phyloP scores from a whole-genome alignment of 2,888 invertebrate species.

The Choristoneura rosaceana region DNA sequence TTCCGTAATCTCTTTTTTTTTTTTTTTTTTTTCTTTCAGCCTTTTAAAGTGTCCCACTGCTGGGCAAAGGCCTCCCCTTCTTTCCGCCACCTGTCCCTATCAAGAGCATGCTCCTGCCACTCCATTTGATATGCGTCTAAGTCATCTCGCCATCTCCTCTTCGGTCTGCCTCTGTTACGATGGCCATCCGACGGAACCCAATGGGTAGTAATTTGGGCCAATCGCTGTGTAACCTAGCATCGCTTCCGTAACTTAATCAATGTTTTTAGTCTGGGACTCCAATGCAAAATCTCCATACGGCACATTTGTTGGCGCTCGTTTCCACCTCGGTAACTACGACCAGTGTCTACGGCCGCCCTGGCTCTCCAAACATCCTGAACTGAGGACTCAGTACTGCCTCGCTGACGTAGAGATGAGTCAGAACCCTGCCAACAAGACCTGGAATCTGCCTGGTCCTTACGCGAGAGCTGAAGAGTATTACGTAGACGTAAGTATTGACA shows the following conservation, averaged over 20 bases:
- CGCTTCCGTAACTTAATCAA: neutral
- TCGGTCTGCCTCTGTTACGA: too few relatives aligned
- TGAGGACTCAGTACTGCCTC: slow-evolving; percentile 58
- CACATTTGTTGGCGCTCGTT: slow-evolving; percentile 52
- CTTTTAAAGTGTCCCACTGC: too few relatives aligned
- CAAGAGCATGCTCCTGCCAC: too few relatives aligned
- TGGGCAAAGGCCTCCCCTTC: too few relatives aligned
- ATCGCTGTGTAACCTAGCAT: too few relatives aligned
- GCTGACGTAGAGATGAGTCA: slow-evolving; percentile 49
- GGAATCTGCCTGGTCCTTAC: slow-evolving; percentile 42
- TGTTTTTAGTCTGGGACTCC: slow-evolving; percentile 59
- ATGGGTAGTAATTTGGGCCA: too few relatives aligned
- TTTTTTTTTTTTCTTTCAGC: too few relatives aligned
- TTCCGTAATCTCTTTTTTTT: too few relatives aligned
- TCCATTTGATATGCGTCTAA: too few relatives aligned
- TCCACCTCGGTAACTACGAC: slow-evolving; percentile 58
- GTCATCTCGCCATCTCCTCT: too few relatives aligned
- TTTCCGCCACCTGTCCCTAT: too few relatives aligned
- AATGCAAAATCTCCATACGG: slow-evolving; percentile 56
- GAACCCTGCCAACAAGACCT: neutral
- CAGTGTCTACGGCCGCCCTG: slow-evolving; percentile 57
- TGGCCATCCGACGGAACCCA: too few relatives aligned
- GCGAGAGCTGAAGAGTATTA: slow-evolving; percentile 47
- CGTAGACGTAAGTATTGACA: slow-evolving; percentile 46
- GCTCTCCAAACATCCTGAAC: slow-evolving; percentile 44